Evolutionary conservation across 92 coral and sea anemone genomes (phyloP), one percentile per base, ranked within the genome.

Genomic region (Umimayanthus kanabou): DNA sequence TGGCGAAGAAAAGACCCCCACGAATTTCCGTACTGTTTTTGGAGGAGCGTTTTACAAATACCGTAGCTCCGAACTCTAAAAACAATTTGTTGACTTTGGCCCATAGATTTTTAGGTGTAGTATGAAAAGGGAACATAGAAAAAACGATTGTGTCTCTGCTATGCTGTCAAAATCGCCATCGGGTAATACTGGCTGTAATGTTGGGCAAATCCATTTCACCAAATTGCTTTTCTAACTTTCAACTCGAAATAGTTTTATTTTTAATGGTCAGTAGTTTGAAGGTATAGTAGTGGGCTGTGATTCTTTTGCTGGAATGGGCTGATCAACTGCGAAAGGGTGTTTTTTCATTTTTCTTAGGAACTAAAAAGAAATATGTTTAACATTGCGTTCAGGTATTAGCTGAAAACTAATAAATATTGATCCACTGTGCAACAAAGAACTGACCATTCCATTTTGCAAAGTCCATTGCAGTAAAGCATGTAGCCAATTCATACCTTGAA

Each of bases 271-370:
- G 82, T 50, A 49, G 26, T 28, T 29, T 26, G 25, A 79, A 49
- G 82, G 66, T 14, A 25, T 26, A 33, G 42, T 79, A 39, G 47
- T 39, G 13, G 40, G 4, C 2, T 49, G 66, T 78, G 64, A 6
- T 78, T 6, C 16, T 78, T 49, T 78, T 73, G 47, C 78, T 73
- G 28, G 23, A 73, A 73, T 75, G 79, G 79, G 14, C 79, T 75
- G n/a, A 39, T 16, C 76, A 8, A 4, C 40, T 20, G 79, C 50
- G 30, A 10, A 73, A 37, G 20, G 23, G n/a, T n/a, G 50, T 20
- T 75, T 18, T 4, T 61, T 61, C 26, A 61, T 61, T 61, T 23
- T 23, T 61, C 26, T 61, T 20, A 61, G 69, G 7, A 61, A 18
- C 69, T 61, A 14, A 16, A 61, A 13, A 18, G 2, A 9, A 53